Evolutionary conservation across 23 tunicate species (phyloP), one percentile per base, ranked within the genome.

Genomic region (Oikopleura albicans): DNA sequence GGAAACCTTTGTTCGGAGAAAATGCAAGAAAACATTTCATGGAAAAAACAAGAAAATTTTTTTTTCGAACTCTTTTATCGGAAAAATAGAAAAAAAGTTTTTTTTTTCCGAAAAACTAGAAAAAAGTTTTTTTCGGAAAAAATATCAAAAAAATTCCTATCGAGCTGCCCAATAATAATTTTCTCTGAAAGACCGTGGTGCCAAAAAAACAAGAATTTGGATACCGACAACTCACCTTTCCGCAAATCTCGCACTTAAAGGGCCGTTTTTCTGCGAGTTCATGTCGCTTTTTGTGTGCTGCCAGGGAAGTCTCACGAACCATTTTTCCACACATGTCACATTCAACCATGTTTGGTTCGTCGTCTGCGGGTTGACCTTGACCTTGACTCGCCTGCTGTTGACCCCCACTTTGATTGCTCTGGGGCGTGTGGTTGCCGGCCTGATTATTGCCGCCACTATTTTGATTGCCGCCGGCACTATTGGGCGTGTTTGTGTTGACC

Each of bases 281-380:
- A 37, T 71, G 79, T 16, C 79, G 79, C 35, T 71, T 71, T 29
- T 71, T 71, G 35, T 71, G 79, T 31, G 79, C 79, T 4, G 79
- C 33, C 2, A 71, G 79, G 36, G 79, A 71, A 37, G 79, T 71
- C 37, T 71, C 79, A 2, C 79, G 28, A 4, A 71, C 79, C 27
- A 12, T 16, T 29, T 71, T 71, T 27, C 79, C 79, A 37, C 79
- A 71, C 35, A 12, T 29, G 2, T 71, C 79, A 29, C 79, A 71
- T 29, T 71, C 79, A 2, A 71, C 37, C 79, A 71, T 71, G 37
- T 71, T 71, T 16, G 2, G 36, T 31, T 71, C 34, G 2, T 71
- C 79, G 37, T 71, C 79, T 71, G 79, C 79, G 4, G 27, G 27
- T 29, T 16, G 33, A 2, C 34, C 27, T 22, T 16, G 4, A 71